A percentile compares a stretch with the other conserved stretches of the same genome.
Evolutionary conservation across 2,113 vertebrate genomes (phyloP).

Genomic region (Stictonetta naevosa): DNA sequence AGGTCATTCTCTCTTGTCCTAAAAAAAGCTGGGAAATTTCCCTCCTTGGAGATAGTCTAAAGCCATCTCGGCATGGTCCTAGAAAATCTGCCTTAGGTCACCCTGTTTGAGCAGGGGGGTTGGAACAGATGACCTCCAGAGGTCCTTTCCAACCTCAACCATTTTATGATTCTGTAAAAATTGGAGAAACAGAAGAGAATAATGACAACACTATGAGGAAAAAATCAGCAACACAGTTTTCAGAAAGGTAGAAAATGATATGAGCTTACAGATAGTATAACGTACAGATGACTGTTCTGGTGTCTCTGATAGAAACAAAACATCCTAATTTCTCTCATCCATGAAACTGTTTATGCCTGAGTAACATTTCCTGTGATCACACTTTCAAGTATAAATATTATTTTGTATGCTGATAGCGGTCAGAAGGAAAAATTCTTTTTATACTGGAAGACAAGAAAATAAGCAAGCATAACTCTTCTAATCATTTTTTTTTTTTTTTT

Average conservation of each 20-base stretch:
- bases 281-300: not conserved
- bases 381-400: constrained; percentile 52
- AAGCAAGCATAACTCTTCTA: constrained; percentile 13
- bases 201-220: not conserved
- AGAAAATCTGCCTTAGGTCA: too few species aligned
- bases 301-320: not conserved
- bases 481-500: not conserved
- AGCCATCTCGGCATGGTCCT: too few species aligned
- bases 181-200: not conserved
- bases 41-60: too few species aligned
- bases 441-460: constrained; percentile 44
- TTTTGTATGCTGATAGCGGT: not conserved
- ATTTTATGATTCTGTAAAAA: not conserved
- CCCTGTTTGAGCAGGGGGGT: too few species aligned
- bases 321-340: not conserved
- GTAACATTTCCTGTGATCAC: constrained; percentile 32
- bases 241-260: not conserved
- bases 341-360: not conserved
- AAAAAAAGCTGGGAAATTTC: too few species aligned
- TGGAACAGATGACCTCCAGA: too few species aligned
- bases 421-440: constrained; percentile 28
- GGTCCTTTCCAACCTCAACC: not conserved
- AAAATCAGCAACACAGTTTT: not conserved
- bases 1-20: too few species aligned
- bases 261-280: not conserved